Conservation (phyloP, 2,113 vertebrate genomes). For the Chaetodon trifascialis region DNA sequence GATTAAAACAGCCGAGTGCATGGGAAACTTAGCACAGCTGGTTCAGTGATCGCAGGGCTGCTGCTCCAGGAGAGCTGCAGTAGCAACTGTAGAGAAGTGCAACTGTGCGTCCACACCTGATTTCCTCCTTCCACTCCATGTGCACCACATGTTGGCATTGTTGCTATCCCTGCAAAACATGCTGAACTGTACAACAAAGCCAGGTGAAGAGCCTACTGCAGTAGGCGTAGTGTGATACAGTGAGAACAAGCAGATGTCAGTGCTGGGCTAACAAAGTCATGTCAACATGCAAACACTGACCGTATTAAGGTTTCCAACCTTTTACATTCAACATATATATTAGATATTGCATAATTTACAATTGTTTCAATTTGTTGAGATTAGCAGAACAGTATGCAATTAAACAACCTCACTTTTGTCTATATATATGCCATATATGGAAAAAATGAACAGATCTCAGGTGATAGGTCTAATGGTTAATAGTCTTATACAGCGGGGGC, state of each 20-base stretch:
- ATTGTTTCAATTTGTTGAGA: not conserved
- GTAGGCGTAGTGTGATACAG: too few relatives aligned
- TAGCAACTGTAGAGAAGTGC: conserved; percentile 7
- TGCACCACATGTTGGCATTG: conserved; percentile 4
- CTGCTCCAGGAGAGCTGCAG: conserved; percentile 25
- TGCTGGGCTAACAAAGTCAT: not conserved
- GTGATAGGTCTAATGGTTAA: not conserved
- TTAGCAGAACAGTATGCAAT: not conserved
- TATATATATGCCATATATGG: not conserved
- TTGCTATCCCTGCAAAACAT: not conserved
- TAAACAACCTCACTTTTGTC: not conserved
- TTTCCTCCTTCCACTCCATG: conserved; percentile 7
- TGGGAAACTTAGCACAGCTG: conserved; percentile 51
- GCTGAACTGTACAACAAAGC: not conserved
- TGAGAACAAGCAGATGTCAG: not conserved
- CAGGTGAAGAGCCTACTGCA: too few relatives aligned
- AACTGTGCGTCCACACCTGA: not conserved
- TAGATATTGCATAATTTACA: not conserved
- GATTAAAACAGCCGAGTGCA: conserved; percentile 51
- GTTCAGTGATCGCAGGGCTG: conserved; percentile 15
- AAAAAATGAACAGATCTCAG: not conserved
- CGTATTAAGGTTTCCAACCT: not conserved
- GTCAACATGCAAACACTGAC: not conserved
- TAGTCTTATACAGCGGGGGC: not conserved
- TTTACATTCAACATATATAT: not conserved